Conservation (phyloP, 37 sponge, comb jelly and placozoan genomes). For the Haliclona indistincta region DNA sequence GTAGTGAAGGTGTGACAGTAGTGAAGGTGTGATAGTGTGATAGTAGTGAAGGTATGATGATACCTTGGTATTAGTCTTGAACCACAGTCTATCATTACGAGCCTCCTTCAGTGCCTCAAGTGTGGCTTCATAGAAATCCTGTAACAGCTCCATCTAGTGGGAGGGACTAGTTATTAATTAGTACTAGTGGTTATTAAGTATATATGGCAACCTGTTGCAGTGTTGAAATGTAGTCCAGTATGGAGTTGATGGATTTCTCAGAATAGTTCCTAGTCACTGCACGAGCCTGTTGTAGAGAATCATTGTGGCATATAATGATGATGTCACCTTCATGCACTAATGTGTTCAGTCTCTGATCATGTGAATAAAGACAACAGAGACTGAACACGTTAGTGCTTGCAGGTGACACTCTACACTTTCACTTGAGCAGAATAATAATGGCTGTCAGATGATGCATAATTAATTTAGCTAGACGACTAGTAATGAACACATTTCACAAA, state of each 20-base stretch:
- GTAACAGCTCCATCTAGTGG: slow-evolving; percentile 77
- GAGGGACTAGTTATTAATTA: neutral
- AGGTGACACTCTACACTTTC: too few relatives aligned
- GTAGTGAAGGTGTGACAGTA: neutral
- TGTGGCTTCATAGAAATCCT: slow-evolving; percentile 94
- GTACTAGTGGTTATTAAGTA: neutral
- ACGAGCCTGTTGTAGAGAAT: too few relatives aligned
- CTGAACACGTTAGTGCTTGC: too few relatives aligned
- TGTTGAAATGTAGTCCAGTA: slow-evolving; percentile 97
- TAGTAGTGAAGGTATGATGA: neutral
- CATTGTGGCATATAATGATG: too few relatives aligned
- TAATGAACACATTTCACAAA: too few relatives aligned
- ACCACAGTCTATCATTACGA: slow-evolving; percentile 97
- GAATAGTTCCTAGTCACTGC: slow-evolving; percentile 97
- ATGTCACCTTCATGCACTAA: too few relatives aligned
- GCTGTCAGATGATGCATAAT: neutral
- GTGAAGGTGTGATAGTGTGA: too few relatives aligned
- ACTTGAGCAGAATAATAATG: slow-evolving; percentile 1
- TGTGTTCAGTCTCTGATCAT: too few relatives aligned
- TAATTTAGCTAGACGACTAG: neutral
- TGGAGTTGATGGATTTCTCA: slow-evolving; percentile 98
- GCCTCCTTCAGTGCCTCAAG: slow-evolving; percentile 89
- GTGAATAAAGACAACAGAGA: too few relatives aligned
- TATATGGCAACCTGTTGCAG: slow-evolving; percentile 60
- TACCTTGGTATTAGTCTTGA: slow-evolving; percentile 97